Base-by-base conservation (phyloP, 2,888 invertebrate genomes). In the Hypolimnas misippus region DNA sequence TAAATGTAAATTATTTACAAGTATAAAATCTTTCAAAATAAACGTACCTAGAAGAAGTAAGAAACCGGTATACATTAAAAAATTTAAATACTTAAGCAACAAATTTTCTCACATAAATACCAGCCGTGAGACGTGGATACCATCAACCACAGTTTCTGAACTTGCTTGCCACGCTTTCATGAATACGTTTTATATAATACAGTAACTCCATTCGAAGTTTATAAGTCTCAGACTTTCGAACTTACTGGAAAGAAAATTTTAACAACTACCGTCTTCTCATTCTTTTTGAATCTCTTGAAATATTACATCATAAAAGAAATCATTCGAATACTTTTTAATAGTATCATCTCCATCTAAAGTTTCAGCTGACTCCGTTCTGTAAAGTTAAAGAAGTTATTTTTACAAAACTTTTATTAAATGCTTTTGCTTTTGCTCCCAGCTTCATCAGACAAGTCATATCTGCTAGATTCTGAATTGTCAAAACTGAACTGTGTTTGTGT, bases 151-250 rank as follows among this genome's bases (percentile, higher is more conserved):
- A 58, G 58, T 31, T 42, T 42, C 50, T 19, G 12, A 58, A 58
- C 58, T 58, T 51, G n/a, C 51, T 40, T 31, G 10, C 16, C 35
- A 21, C 12, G 40, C 42, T 58, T 58, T 44, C 42, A 52, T 52
- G 51, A 58, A 58, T 52, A 44, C 42, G 42, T 40, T 52, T 58
- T n/a, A n/a, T 31, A 58, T 42, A 57, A 42, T 42, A 42, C 58
- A 10, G 31, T 29, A 29, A 31, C 52, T 52, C 21, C 19, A n/a
- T 19, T 12, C 19, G 31, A 58, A 52, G 42, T 58, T 21, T 29
- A 58, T 58, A 44, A 58, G 42, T 58, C 52, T 58, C 21, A 44
- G 17, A 3, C 5, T 59, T 46, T 46, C n/a, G 1, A 19, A 46
- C n/a, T 46, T 8, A 58, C 50, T 42, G 50, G 0, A 25, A 10